phyloP scores from a whole-genome alignment of 2,113 vertebrate species.

The Fregetta grallaria region DNA sequence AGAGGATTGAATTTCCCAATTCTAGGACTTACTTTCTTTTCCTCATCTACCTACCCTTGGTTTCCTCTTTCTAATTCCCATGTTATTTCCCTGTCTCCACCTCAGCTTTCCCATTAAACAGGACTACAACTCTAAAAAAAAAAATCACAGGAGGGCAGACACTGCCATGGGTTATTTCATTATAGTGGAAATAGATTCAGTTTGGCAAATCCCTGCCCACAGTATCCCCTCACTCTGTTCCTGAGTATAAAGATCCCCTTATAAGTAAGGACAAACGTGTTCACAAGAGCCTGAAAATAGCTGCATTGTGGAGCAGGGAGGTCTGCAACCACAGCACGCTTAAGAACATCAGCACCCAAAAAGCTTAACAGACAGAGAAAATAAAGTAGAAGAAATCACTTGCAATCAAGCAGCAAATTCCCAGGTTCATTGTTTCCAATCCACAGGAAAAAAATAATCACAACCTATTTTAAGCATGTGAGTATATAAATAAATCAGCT shows the following conservation, averaged over 20 bases:
- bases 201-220: background rate
- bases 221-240: background rate
- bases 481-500: slow-evolving; percentile 45
- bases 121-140: background rate
- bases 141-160: background rate
- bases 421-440: slow-evolving; percentile 44
- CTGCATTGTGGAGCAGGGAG: background rate
- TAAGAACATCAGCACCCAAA: background rate
- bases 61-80: slow-evolving; percentile 25
- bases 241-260: slow-evolving; percentile 20
- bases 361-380: background rate
- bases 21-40: slow-evolving; percentile 8
- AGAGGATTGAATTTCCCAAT: slow-evolving; percentile 33
- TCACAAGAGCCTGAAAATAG: background rate
- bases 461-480: slow-evolving; percentile 38
- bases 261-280: background rate
- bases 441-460: slow-evolving; percentile 16
- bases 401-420: background rate
- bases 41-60: background rate
- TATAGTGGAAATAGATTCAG: background rate
- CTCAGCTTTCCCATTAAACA: background rate
- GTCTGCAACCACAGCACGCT: background rate
- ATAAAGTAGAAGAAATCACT: background rate
- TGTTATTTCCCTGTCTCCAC: background rate
- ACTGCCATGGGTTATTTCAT: background rate